Percentiles rank a stretch among this genome's conserved stretches.
Conservation (phyloP, 2,797 vertebrate genomes). For the Aldrovandia affinis region DNA sequence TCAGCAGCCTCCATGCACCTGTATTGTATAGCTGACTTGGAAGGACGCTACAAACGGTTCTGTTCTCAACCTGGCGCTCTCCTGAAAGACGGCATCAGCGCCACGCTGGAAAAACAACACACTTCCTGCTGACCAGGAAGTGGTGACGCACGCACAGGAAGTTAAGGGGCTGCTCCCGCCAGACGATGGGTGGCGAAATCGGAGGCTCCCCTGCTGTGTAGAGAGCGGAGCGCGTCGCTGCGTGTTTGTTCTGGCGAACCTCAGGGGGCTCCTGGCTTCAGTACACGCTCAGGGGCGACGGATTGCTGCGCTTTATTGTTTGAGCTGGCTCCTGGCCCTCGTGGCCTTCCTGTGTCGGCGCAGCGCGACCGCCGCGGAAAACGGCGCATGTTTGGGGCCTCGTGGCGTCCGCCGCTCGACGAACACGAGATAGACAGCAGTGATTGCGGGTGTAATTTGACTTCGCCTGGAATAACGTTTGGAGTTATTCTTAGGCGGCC, state of each 20-base stretch:
- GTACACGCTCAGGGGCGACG: not conserved
- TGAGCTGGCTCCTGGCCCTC: not conserved
- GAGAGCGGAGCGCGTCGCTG: constrained; percentile 14
- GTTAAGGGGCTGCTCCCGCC: constrained; percentile 29
- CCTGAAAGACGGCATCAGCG: not conserved
- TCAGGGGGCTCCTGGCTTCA: not conserved
- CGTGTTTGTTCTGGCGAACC: constrained; percentile 30
- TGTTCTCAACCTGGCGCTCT: too few species aligned
- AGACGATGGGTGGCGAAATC: not conserved
- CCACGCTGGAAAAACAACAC: not conserved
- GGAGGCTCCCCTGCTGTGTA: not conserved
- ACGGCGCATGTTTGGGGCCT: not conserved
- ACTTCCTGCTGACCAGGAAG: constrained; percentile 61
- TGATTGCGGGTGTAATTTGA: not conserved
- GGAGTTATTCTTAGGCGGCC: not conserved
- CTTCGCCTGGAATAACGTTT: not conserved
- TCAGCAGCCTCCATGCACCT: too few species aligned
- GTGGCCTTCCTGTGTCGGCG: not conserved
- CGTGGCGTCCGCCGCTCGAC: not conserved
- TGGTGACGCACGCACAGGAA: constrained; percentile 48
- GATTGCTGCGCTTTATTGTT: not conserved
- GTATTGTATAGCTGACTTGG: too few species aligned
- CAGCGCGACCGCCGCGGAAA: not conserved
- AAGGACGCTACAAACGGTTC: too few species aligned
- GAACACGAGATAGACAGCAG: not conserved